Percentiles rank a stretch among this genome's conserved stretches.
phyloP scores from a whole-genome alignment of 2,888 invertebrate species.

The Ichneumoninae sp. region DNA sequence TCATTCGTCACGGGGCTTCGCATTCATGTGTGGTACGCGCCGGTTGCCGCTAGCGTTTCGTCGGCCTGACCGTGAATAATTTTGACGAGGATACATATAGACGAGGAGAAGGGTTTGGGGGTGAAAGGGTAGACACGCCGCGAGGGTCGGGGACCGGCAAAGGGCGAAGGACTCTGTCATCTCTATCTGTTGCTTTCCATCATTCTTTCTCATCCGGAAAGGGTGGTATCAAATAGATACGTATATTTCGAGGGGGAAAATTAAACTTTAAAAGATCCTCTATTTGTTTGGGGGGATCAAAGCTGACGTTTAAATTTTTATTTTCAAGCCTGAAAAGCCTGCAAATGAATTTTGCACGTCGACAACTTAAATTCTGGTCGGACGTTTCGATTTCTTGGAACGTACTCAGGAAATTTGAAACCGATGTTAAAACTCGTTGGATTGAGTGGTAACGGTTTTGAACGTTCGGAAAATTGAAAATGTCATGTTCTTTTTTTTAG shows the following conservation, averaged over 20 bases:
- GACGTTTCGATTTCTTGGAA: too few relatives aligned
- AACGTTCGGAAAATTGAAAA: neutral
- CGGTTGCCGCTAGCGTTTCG: neutral
- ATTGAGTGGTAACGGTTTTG: neutral
- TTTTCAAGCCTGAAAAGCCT: neutral
- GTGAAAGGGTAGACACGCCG: slow-evolving; percentile 55
- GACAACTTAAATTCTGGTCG: neutral
- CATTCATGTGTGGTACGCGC: slow-evolving; percentile 45
- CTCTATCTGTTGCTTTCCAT: slow-evolving; percentile 47
- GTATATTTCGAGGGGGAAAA: slow-evolving; percentile 2
- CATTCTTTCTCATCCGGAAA: slow-evolving; percentile 13
- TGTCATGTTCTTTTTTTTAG: too few relatives aligned
- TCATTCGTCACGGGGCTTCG: slow-evolving; percentile 65
- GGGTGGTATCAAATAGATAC: slow-evolving; percentile 48
- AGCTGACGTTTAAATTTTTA: neutral
- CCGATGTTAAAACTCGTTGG: neutral
- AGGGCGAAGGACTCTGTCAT: slow-evolving; percentile 53
- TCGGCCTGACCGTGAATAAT: slow-evolving; percentile 64
- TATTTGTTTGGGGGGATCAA: neutral
- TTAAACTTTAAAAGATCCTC: neutral
- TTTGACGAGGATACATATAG: slow-evolving; percentile 51
- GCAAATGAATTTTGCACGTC: neutral
- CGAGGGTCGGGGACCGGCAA: slow-evolving; percentile 23
- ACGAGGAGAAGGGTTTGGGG: slow-evolving; percentile 27
- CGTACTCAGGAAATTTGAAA: too few relatives aligned